Conservation (phyloP, 2,888 invertebrate species). For the Empis stercorea region DNA sequence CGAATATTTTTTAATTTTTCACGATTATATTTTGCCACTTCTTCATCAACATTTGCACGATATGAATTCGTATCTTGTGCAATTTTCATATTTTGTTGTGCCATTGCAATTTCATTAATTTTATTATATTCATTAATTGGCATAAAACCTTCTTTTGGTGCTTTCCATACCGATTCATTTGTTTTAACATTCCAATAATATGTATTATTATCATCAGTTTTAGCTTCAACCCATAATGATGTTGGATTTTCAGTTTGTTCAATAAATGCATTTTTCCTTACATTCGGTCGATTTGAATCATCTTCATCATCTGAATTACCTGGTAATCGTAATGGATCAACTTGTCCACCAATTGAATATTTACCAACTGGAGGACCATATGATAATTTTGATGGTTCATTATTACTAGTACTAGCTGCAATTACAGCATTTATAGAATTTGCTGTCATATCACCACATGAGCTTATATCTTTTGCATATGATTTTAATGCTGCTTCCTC, state of each 20-base stretch:
- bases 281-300: constrained; percentile 20
- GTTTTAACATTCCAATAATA: constrained; percentile 83
- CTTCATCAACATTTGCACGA: constrained; percentile 37
- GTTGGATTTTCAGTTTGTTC: constrained; percentile 18
- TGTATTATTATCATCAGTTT: constrained; percentile 58
- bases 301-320: constrained; percentile 28
- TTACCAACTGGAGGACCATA: not conserved
- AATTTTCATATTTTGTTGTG: constrained; percentile 38
- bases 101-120: constrained; percentile 38
- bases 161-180: constrained; percentile 66
- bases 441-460: constrained; percentile 31
- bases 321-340: constrained; percentile 31
- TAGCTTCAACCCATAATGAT: constrained; percentile 67
- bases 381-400: not conserved
- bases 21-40: constrained; percentile 36
- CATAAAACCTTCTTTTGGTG: constrained; percentile 58
- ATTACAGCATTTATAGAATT: constrained; percentile 28
- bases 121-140: constrained; percentile 52
- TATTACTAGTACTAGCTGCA: constrained; percentile 38
- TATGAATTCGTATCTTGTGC: constrained; percentile 36
- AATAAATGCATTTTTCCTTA: constrained; percentile 23
- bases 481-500: constrained; percentile 82
- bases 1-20: constrained; percentile 28
- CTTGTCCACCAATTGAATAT: constrained; percentile 19
- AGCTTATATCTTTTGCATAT: constrained; percentile 66